phyloP scores from a whole-genome alignment of 2,888 invertebrate genomes.

The Melanargia galathea region DNA sequence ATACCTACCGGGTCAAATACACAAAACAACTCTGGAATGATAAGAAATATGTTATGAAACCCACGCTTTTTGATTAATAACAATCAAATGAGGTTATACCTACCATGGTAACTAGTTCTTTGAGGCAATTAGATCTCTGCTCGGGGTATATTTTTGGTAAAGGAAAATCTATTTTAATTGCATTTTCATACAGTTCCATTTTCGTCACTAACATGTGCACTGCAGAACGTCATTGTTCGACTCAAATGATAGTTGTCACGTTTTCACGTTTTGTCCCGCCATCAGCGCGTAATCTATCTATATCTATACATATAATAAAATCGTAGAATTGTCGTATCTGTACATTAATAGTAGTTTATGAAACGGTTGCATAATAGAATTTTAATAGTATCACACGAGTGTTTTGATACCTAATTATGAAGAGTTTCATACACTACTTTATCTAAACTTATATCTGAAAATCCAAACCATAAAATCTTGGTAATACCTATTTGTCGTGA shows the following conservation, averaged over 20 bases:
- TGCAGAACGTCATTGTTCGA: background rate
- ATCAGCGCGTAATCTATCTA: too few relatives aligned
- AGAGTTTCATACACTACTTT: too few relatives aligned
- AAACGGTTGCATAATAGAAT: too few relatives aligned
- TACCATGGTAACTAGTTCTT: background rate
- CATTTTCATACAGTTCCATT: background rate
- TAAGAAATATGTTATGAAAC: background rate
- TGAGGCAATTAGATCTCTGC: background rate
- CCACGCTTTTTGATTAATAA: background rate
- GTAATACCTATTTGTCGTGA: too few relatives aligned
- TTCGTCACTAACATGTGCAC: background rate
- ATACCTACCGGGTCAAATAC: background rate
- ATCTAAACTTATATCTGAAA: too few relatives aligned
- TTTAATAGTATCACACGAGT: too few relatives aligned
- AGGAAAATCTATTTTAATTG: background rate
- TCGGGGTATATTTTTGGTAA: background rate
- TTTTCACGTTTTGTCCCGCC: too few relatives aligned
- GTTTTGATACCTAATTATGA: too few relatives aligned
- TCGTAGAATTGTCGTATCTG: too few relatives aligned
- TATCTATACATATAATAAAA: too few relatives aligned
- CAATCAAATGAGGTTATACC: background rate
- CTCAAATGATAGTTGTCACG: background rate
- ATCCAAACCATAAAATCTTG: too few relatives aligned
- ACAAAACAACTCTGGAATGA: background rate
- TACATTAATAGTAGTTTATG: too few relatives aligned